Evolutionary conservation across 2,797 vertebrate species (phyloP).

Genomic region (Micromesistius poutassou): DNA sequence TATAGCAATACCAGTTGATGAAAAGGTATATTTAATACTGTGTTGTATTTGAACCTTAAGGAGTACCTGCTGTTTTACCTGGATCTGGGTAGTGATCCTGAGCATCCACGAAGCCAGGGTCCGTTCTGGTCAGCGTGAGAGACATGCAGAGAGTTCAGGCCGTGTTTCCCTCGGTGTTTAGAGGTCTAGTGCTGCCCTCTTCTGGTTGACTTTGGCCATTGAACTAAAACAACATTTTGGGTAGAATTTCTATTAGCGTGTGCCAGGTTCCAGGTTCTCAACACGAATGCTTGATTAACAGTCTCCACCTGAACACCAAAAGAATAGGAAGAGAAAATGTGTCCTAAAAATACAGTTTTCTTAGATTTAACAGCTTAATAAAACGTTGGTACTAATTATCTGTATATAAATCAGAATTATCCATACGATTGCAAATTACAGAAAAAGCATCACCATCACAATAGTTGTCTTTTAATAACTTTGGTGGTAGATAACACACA

Average conservation of each 20-base stretch:
- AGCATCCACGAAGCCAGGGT: slow-evolving; percentile 3
- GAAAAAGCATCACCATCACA: no score
- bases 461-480: no score
- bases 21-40: background rate
- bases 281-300: background rate
- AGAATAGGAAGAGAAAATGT: background rate
- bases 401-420: background rate
- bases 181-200: slow-evolving; percentile 74
- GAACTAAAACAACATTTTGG: background rate
- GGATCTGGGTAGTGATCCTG: no score
- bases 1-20: background rate
- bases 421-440: background rate
- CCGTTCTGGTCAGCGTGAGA: slow-evolving; percentile 6
- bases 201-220: slow-evolving; percentile 44
- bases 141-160: slow-evolving; percentile 5
- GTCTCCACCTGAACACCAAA: background rate
- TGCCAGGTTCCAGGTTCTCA: no score
- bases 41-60: background rate
- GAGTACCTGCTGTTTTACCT: background rate
- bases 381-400: background rate
- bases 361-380: background rate
- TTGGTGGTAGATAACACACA: background rate
- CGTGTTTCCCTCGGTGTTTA: slow-evolving; percentile 11
- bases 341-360: background rate
- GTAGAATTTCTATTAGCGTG: background rate